phyloP scores from a whole-genome alignment of 1,140 invertebrate species.

The Trialeurodes vaporariorum region DNA sequence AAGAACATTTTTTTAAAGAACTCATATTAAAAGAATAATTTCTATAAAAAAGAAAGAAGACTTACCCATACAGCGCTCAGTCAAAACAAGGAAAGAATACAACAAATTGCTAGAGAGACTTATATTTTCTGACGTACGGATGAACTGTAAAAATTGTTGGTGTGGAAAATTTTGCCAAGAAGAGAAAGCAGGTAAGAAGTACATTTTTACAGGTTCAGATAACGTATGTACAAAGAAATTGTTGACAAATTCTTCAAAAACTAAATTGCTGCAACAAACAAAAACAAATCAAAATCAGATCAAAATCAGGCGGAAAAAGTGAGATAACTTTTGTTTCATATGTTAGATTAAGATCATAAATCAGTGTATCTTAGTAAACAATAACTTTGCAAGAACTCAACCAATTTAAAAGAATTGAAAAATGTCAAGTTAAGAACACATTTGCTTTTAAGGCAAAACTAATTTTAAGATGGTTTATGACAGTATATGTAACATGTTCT shows the following conservation, averaged over 20 bases:
- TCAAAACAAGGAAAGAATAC: constrained; percentile 35
- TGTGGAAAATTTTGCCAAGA: constrained; percentile 40
- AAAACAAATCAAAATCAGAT: constrained; percentile 28
- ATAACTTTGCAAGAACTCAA: too few species aligned
- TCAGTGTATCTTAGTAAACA: too few species aligned
- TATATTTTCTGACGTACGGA: constrained; percentile 16
- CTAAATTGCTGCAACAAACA: constrained; percentile 32
- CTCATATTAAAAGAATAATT: too few species aligned
- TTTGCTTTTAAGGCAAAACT: too few species aligned
- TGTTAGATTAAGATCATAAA: too few species aligned
- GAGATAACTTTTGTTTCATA: too few species aligned
- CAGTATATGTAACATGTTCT: too few species aligned
- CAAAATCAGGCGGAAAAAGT: too few species aligned
- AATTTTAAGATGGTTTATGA: too few species aligned
- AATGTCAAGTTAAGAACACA: too few species aligned
- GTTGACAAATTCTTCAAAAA: constrained; percentile 38
- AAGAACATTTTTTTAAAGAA: too few species aligned
- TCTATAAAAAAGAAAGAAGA: not conserved
- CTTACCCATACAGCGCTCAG: not conserved
- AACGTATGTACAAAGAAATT: constrained; percentile 41
- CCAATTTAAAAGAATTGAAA: too few species aligned
- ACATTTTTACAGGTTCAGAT: constrained; percentile 43
- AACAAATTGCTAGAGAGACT: constrained; percentile 36
- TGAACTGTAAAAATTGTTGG: constrained; percentile 29
- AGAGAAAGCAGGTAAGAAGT: constrained; percentile 41